phyloP scores from a whole-genome alignment of 2,888 invertebrate genomes.

The Entomobrya multifasciata region DNA sequence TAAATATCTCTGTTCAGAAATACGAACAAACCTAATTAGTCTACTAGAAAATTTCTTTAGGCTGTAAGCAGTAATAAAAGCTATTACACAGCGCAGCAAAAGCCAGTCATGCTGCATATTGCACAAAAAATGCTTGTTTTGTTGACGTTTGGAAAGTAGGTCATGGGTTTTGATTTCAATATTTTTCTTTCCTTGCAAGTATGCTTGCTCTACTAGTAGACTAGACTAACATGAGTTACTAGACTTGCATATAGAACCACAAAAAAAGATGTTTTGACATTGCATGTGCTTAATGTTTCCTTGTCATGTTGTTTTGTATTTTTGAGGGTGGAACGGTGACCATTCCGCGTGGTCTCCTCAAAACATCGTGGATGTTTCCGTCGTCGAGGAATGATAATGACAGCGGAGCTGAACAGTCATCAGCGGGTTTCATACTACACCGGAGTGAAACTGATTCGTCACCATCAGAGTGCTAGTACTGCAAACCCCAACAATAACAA shows the following conservation, averaged over 20 bases:
- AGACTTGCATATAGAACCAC: too few relatives aligned
- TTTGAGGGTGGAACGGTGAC: constrained; percentile 68
- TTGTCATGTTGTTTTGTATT: constrained; percentile 34
- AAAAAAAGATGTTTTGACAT: constrained; percentile 35
- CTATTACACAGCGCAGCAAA: neutral
- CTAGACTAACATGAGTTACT: too few relatives aligned
- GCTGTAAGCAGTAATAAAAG: neutral
- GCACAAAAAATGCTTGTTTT: constrained; percentile 16
- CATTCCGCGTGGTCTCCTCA: constrained; percentile 55
- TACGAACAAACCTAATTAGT: too few relatives aligned
- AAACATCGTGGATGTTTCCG: constrained; percentile 61
- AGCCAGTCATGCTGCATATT: neutral
- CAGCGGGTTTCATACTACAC: constrained; percentile 67
- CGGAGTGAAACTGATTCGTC: constrained; percentile 64
- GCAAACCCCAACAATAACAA: constrained; percentile 31
- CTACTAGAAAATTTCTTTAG: neutral
- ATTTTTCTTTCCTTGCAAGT: constrained; percentile 4
- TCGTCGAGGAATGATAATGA: constrained; percentile 59
- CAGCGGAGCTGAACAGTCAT: constrained; percentile 67
- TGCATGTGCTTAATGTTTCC: constrained; percentile 47
- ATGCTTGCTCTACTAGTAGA: too few relatives aligned
- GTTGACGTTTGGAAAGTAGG: constrained; percentile 40
- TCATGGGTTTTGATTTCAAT: constrained; percentile 50
- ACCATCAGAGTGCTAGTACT: constrained; percentile 57
- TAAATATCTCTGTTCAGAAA: too few relatives aligned